Percentiles rank a stretch among this genome's conserved stretches.
Evolutionary conservation across 2,113 vertebrate species (phyloP).

Genomic region (Sakesphorus luctuosus): DNA sequence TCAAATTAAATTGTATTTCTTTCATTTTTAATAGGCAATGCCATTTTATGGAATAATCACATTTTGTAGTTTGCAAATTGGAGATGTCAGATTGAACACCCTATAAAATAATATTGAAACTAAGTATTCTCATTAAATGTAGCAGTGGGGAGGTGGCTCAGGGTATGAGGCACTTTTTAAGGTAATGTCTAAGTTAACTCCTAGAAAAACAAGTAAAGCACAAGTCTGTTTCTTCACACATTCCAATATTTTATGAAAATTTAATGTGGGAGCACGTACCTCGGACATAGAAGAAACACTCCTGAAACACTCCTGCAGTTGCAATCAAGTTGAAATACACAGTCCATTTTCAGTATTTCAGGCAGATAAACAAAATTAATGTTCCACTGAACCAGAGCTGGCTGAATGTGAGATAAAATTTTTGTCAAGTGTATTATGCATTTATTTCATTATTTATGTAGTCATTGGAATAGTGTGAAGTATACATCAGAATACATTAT

Average conservation of each 20-base stretch:
- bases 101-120: conserved; percentile 14
- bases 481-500: not conserved
- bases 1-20: conserved; percentile 35
- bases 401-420: not conserved
- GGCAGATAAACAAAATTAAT: not conserved
- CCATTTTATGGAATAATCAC: conserved; percentile 15
- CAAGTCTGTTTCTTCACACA: not conserved
- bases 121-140: conserved; percentile 28
- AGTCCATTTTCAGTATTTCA: not conserved
- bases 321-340: not conserved
- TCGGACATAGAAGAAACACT: not conserved
- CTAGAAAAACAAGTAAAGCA: not conserved
- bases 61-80: conserved; percentile 10
- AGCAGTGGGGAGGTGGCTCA: not conserved
- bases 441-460: not conserved
- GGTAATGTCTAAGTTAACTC: not conserved
- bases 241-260: not conserved
- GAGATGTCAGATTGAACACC: not conserved
- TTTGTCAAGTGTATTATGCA: not conserved
- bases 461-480: not conserved
- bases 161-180: not conserved
- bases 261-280: not conserved
- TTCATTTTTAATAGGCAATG: conserved; percentile 48
- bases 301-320: not conserved
- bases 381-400: not conserved